phyloP scores from a whole-genome alignment of 2,113 vertebrate species.

The Corynorhinus townsendii region DNA sequence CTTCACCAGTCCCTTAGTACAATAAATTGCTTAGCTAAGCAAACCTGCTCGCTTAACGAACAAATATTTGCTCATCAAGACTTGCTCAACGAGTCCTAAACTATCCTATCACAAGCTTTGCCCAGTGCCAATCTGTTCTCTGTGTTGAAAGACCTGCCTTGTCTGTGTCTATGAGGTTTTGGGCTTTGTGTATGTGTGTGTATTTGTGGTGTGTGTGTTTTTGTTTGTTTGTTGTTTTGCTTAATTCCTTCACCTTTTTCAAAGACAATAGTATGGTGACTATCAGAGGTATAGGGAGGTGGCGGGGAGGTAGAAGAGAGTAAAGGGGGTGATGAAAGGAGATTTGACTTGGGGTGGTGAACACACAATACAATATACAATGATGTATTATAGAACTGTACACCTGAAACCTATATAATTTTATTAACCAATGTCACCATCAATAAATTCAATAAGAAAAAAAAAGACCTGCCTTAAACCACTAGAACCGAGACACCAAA shows the following conservation, averaged over 20 bases:
- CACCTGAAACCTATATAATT: neutral
- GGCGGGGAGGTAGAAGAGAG: neutral
- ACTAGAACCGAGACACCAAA: neutral
- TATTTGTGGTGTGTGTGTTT: neutral
- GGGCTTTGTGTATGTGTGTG: too few species aligned
- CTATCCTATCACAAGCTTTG: neutral
- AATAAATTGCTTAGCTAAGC: constrained; percentile 5
- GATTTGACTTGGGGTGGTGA: neutral
- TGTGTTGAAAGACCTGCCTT: neutral
- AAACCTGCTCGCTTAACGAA: neutral
- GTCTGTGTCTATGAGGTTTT: neutral
- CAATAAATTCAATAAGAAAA: neutral
- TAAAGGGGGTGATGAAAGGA: neutral
- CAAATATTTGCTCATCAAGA: neutral
- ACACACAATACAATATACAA: neutral
- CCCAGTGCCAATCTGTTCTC: neutral
- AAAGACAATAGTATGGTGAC: neutral
- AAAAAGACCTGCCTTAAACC: neutral
- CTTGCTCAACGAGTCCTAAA: neutral
- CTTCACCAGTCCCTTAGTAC: neutral
- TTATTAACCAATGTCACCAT: neutral
- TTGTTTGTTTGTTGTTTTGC: neutral
- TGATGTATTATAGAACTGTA: neutral
- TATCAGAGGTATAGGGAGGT: neutral
- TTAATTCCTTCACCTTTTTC: neutral